These are phyloP conservation scores for Empis stercorea DNA, from an alignment of 2,888 invertebrate genomes.

Conservation along the genomic window DNA sequence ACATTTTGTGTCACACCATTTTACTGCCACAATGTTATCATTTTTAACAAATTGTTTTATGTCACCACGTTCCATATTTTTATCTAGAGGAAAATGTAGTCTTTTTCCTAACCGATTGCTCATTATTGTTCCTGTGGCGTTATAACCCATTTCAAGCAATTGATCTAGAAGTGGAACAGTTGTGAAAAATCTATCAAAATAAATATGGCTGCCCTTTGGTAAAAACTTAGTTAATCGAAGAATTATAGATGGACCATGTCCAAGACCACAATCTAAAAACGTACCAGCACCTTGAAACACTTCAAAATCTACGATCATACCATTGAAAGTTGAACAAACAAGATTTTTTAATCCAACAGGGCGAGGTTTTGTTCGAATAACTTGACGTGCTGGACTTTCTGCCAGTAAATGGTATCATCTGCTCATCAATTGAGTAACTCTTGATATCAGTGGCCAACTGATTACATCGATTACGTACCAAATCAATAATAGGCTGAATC, in stretches of 20 bases:
- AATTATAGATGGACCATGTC: slow-evolving; percentile 14
- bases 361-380: slow-evolving; percentile 21
- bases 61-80: slow-evolving; percentile 7
- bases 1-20: slow-evolving; percentile 10
- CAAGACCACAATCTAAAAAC: slow-evolving; percentile 9
- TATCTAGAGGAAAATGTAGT: not conserved
- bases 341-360: slow-evolving; percentile 26
- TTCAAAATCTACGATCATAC: slow-evolving; percentile 15
- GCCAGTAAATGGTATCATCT: slow-evolving; percentile 21
- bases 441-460: slow-evolving; percentile 11
- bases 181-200: slow-evolving; percentile 10
- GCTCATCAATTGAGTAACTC: slow-evolving; percentile 19
- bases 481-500: slow-evolving; percentile 18
- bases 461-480: slow-evolving; percentile 17
- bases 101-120: slow-evolving; percentile 6
- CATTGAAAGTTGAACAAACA: slow-evolving; percentile 18
- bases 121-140: slow-evolving; percentile 10
- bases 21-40: slow-evolving; percentile 8
- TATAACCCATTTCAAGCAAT: slow-evolving; percentile 5
- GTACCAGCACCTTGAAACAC: slow-evolving; percentile 18
- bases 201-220: slow-evolving; percentile 1
- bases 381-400: slow-evolving; percentile 6
- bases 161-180: slow-evolving; percentile 7
- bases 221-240: slow-evolving; percentile 10
- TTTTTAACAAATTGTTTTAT: slow-evolving; percentile 8